Evolutionary conservation across 2,113 vertebrate genomes (phyloP).

Genomic region (Camelus dromedarius): DNA sequence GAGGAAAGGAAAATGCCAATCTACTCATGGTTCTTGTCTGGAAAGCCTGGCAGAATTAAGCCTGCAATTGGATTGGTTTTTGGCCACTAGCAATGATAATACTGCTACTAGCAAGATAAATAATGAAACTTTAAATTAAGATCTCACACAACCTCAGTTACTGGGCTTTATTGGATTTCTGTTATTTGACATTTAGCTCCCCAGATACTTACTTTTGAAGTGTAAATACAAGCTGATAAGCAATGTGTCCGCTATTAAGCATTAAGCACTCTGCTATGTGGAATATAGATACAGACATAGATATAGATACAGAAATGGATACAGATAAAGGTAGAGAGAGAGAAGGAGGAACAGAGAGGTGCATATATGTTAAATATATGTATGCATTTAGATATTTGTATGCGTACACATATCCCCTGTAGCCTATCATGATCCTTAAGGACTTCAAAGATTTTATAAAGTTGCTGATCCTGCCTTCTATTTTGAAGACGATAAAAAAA

Average conservation of each 20-base stretch:
- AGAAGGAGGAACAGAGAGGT: background rate
- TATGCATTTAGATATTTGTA: background rate
- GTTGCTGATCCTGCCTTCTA: background rate
- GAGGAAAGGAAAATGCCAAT: background rate
- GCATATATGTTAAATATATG: background rate
- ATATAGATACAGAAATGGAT: background rate
- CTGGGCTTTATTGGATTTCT: background rate
- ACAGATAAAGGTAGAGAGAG: background rate
- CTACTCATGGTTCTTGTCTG: background rate
- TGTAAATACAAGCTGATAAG: background rate
- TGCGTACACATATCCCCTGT: background rate
- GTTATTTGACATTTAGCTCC: slow-evolving; percentile 24
- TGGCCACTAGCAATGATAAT: background rate
- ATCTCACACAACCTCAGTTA: background rate
- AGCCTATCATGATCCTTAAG: background rate
- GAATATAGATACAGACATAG: background rate
- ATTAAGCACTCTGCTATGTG: background rate
- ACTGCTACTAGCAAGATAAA: background rate
- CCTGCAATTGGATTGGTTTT: background rate
- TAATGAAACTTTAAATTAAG: background rate
- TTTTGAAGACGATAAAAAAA: background rate
- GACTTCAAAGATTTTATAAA: slow-evolving; percentile 2
- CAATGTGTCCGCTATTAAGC: background rate
- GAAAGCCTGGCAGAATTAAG: background rate
- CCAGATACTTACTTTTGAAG: slow-evolving; percentile 29